phyloP scores from a whole-genome alignment of 2,113 vertebrate genomes.

The Perognathus longimembris region DNA sequence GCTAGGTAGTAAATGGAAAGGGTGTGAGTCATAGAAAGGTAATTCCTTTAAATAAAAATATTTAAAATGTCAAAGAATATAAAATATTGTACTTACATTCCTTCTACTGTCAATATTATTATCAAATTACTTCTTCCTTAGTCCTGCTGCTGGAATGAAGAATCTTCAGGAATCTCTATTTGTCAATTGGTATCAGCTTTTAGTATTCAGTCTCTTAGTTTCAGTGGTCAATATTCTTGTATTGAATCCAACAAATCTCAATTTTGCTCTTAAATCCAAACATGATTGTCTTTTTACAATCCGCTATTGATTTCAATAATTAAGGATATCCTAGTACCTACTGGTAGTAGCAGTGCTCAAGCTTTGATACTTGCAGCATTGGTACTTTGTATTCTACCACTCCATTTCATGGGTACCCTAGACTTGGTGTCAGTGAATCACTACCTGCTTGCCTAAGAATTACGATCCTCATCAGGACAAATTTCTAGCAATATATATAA shows the following conservation, averaged over 20 bases:
- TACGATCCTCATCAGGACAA: not conserved
- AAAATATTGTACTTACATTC: constrained; percentile 25
- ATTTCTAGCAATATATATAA: constrained; percentile 3
- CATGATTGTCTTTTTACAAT: constrained; percentile 15
- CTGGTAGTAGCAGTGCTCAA: not conserved
- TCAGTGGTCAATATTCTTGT: not conserved
- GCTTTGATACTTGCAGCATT: not conserved
- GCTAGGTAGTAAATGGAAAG: constrained; percentile 21
- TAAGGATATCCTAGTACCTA: not conserved
- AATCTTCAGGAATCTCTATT: constrained; percentile 17
- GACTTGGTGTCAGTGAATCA: not conserved
- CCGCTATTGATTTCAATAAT: not conserved
- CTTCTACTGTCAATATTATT: not conserved
- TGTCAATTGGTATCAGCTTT: not conserved
- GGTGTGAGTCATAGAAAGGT: not conserved
- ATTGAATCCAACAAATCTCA: not conserved
- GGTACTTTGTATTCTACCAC: not conserved
- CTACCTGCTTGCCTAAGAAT: not conserved
- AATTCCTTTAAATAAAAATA: not conserved
- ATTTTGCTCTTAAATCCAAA: not conserved
- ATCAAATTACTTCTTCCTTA: not conserved
- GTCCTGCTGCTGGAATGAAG: not conserved
- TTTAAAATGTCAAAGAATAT: not conserved
- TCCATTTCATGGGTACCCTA: not conserved
- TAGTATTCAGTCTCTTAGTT: not conserved